Base-by-base conservation (phyloP, 2,888 invertebrate genomes). In the Dicranocentrus wangi region DNA sequence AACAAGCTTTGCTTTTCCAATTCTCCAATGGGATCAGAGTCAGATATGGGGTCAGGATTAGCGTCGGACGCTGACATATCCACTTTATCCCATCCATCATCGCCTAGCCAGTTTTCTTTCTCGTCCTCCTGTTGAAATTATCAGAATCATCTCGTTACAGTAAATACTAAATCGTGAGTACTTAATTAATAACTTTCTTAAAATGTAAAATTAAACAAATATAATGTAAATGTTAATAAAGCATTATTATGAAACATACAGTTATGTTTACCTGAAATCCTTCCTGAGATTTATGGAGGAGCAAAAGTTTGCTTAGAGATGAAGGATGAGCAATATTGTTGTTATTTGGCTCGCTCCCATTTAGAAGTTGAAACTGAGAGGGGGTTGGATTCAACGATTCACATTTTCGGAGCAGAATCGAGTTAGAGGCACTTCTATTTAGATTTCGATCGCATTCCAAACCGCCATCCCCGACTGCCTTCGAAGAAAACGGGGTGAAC, bases 351-450 rank as follows among this genome's bases (percentile, higher is more conserved):
- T 83, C 82, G 39, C 53, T 75, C 39, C 72, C 73, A 72, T 78
- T 73, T 25, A 81, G 15, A 51, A 82, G 66, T 10, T 32, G 32
- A 61, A 61, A 81, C 21, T 81, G 77, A 43, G 84, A 84, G 23
- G 84, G 84, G 69, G 84, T 84, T 61, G 79, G 75, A 72, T 77
- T 83, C 43, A 84, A 80, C 47, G 84, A 84, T 83, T 84, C 84
- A 77, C 81, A 81, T 83, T 84, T 83, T 77, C 84, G 81, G 81
- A 82, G 80, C 82, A 76, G 77, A 77, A 82, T 83, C 82, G 82
- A 84, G 58, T 82, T 79, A 53, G 82, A 81, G 68, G 81, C 69
- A 83, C 68, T 82, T 76, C 63, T 51, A 39, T 73, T 82, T 23
- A 71, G 39, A 78, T 83, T 83, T 27, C 69, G 39, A 19, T 77